Evolutionary conservation across 2,888 invertebrate genomes (phyloP).

Genomic region (Lepidochitona cinerea): DNA sequence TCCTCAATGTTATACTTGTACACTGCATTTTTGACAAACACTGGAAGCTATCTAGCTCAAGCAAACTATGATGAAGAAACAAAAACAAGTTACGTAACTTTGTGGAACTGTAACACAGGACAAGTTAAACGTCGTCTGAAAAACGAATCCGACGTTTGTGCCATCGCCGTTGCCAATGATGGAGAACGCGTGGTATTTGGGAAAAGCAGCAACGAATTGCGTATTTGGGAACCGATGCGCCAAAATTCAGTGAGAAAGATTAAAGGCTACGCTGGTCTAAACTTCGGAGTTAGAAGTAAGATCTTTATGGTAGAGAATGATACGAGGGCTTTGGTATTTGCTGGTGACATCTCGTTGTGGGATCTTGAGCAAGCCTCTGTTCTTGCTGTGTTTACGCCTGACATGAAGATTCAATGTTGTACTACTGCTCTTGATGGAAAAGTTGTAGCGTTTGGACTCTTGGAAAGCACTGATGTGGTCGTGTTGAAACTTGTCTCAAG

Average conservation of each 20-base stretch:
- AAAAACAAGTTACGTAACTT: conserved; percentile 65
- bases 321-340: conserved; percentile 57
- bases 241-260: conserved; percentile 47
- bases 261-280: conserved; percentile 52
- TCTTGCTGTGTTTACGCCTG: conserved; percentile 65
- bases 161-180: conserved; percentile 60
- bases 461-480: conserved; percentile 58
- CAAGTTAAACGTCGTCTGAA: conserved; percentile 56
- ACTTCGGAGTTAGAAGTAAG: conserved; percentile 53
- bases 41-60: conserved; percentile 62
- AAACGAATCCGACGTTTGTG: conserved; percentile 64
- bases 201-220: conserved; percentile 56
- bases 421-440: conserved; percentile 54
- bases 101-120: conserved; percentile 65
- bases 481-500: conserved; percentile 44
- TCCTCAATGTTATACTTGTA: conserved; percentile 64
- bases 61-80: conserved; percentile 65
- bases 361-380: conserved; percentile 55
- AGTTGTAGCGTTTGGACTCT: conserved; percentile 59
- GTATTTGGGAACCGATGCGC: conserved; percentile 64
- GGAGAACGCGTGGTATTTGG: conserved; percentile 63
- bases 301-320: conserved; percentile 58
- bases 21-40: conserved; percentile 57
- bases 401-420: conserved; percentile 59
- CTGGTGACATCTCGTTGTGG: conserved; percentile 67